phyloP scores from a whole-genome alignment of 2,888 invertebrate species.

The Petrolisthes cinctipes region DNA sequence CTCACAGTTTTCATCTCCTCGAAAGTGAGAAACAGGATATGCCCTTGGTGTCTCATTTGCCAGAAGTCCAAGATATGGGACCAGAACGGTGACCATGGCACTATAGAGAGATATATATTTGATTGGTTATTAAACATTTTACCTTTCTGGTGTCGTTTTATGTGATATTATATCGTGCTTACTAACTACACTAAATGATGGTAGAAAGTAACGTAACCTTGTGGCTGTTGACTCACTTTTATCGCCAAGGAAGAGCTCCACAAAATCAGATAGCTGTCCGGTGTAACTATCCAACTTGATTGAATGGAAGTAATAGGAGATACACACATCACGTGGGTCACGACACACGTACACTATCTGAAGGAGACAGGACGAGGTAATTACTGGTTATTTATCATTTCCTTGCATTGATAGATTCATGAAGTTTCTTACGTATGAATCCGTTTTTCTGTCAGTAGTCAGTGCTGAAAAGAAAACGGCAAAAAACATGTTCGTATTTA shows the following conservation, averaged over 20 bases:
- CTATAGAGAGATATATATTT: slow-evolving; percentile 27
- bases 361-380: background rate
- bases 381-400: no score
- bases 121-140: no score
- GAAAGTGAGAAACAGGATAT: slow-evolving; percentile 62
- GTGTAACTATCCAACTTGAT: slow-evolving; percentile 56
- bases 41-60: slow-evolving; percentile 45
- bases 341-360: slow-evolving; percentile 63
- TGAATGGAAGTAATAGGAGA: slow-evolving; percentile 58
- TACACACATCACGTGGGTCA: slow-evolving; percentile 61
- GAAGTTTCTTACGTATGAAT: no score
- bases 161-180: no score
- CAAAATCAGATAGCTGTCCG: slow-evolving; percentile 50
- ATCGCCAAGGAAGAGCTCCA: slow-evolving; percentile 61
- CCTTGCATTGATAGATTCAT: no score
- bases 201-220: no score
- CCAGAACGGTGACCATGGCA: slow-evolving; percentile 62
- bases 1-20: slow-evolving; percentile 64
- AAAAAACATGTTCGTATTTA: no score
- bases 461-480: no score
- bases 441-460: no score
- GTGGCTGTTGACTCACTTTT: slow-evolving; percentile 27
- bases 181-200: no score
- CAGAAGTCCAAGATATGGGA: slow-evolving; percentile 57
- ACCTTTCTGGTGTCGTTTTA: no score